Evolutionary conservation across 64 coral and sea anemone genomes (phyloP), one percentile per base, ranked within the genome.

Genomic region (Dendrophyllia cribrosa): DNA sequence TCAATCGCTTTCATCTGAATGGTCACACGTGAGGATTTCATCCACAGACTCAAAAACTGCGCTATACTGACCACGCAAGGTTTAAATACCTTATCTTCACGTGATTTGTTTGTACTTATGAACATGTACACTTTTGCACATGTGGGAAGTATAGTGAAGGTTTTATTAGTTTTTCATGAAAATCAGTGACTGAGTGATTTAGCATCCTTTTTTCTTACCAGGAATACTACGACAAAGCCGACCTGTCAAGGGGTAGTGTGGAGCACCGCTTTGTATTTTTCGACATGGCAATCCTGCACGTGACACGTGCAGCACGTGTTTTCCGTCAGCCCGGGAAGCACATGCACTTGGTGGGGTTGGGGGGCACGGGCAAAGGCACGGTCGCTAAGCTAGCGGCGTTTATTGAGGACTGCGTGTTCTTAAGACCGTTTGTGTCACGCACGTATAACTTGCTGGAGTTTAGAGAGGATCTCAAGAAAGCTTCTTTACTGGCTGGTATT

Each of bases 221-320:
- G 97, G 97, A 99, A 53, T 85, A 93, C 85, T 99, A 96, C 82
- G 91, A 96, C 84, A 88, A 76, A 91, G 91, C 94, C 10, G 93
- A 88, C 69, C 65, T 96, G 43, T 93, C 97, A 25, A 76, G 88
- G 65, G 97, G 88, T 59, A 89, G 86, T 51, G 80, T 96, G n/a
- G 94, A 99, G 44, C 94, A 99, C 59, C 97, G 91, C 49, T 96
- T 96, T 85, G 97, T 99, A 25, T 99, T 99, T 71, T 99, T 99
- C 68, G 84, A 93, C 70, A 93, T 88, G 89, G 97, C 97, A 56
- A 66, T 99, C n/a, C 94, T 94, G 79, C 97, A 99, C 50, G 86
- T 99, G 70, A 91, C 92, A 6, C 94, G 97, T 62, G 94, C 97
- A 46, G 97, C 97, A 25, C 97, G 97, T 60, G 97, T 99, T 19